These are phyloP conservation scores for Pollachius pollachius DNA, from an alignment of 2,113 vertebrate species.

Conservation along the genomic window DNA sequence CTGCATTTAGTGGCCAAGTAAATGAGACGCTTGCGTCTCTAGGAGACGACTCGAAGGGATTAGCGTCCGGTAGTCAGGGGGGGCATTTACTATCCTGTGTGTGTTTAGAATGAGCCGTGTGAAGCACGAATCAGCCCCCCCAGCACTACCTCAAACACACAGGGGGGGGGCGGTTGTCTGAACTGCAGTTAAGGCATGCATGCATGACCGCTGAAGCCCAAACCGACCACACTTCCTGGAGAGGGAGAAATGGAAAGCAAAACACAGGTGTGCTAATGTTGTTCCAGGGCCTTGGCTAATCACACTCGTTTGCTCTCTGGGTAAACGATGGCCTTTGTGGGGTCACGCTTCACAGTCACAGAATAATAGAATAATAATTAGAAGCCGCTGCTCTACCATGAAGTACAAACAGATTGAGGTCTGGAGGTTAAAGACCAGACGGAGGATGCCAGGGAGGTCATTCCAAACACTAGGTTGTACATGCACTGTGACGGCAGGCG, in stretches of 20 bases:
- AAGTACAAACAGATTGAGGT: too few relatives aligned
- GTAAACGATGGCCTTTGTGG: constrained; percentile 42
- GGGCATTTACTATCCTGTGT: too few relatives aligned
- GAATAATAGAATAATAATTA: not conserved
- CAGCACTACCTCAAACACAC: too few relatives aligned
- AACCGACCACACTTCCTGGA: constrained; percentile 3
- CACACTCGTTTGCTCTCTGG: constrained; percentile 43
- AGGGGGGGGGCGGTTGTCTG: too few relatives aligned
- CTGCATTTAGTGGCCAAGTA: not conserved
- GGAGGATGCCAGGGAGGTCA: too few relatives aligned
- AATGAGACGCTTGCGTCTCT: not conserved
- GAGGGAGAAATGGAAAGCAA: constrained; percentile 27
- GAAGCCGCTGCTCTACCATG: not conserved
- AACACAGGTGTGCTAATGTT: constrained; percentile 41
- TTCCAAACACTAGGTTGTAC: too few relatives aligned
- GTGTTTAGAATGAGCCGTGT: too few relatives aligned
- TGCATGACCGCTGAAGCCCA: not conserved
- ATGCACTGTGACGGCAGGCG: too few relatives aligned
- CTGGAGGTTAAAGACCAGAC: too few relatives aligned
- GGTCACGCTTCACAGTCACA: constrained; percentile 6
- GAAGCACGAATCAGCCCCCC: too few relatives aligned
- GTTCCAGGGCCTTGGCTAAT: constrained; percentile 23
- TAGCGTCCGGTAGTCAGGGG: too few relatives aligned
- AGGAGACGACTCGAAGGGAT: not conserved
- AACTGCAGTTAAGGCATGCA: too few relatives aligned